Evolutionary conservation across 1,140 invertebrate genomes (phyloP), one percentile per base, ranked within the genome.

Genomic region (Bombus vancouverensis): DNA sequence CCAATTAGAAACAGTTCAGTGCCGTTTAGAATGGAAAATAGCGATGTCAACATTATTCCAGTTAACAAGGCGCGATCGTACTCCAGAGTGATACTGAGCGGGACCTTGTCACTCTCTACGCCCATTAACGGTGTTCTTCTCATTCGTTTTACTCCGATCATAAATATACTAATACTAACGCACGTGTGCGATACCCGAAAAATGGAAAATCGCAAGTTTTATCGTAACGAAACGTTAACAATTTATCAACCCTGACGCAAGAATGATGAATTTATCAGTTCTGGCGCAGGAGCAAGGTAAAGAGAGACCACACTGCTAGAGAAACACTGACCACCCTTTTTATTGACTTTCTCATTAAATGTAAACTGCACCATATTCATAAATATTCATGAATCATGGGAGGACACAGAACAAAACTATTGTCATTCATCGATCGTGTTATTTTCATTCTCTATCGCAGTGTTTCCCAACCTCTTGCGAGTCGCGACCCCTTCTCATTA

Each of bases 221-320:
- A 12, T 62, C 42, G 34, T 53, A 66, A 39, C 22, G 15, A 85
- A 66, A 66, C 22, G 34, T 81, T 74, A 81, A 85, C 77, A 85
- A 87, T 87, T 87, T 75, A 81, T 76, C 86, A 78, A 85, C 73
- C 65, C 83, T 81, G 77, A 81, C 76, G 57, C 83, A 85, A 78
- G 57, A 71, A 74, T 47, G 71, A 71, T 66, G 70, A 80, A 79
- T 84, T 70, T 73, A 77, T 85, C 75, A 87, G 71, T 80, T 76
- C 83, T 77, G 76, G 53, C 83, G 76, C 75, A 79, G 83, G 71
- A 74, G n/a, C 53, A 80, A 87, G 83, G 83, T 81, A 81, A 75
- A 37, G 18, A 32, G 28, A 32, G 71, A n/a, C 71, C 53, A 65
- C 72, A 75, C 57, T 78, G 37, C 34, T 78, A 85, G 57, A 68